phyloP scores from a whole-genome alignment of 2,113 vertebrate genomes.

The Melanerpes formicivorus region DNA sequence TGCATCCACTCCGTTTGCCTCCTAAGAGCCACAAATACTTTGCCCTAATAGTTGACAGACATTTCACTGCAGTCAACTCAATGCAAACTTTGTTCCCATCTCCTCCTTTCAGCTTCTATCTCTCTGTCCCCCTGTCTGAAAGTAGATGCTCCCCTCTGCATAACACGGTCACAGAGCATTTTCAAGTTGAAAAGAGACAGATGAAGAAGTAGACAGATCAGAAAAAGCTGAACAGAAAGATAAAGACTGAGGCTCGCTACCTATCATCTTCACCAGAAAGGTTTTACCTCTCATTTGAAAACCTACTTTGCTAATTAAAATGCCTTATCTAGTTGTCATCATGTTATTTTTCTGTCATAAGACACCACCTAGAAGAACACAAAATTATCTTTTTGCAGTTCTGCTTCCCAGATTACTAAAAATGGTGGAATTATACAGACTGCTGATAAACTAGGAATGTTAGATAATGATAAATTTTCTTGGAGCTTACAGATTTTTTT shows the following conservation, averaged over 20 bases:
- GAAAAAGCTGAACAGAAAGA: not conserved
- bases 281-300: not conserved
- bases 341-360: not conserved
- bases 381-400: not conserved
- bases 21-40: not conserved
- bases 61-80: not conserved
- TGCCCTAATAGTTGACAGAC: not conserved
- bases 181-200: not conserved
- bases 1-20: not conserved
- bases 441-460: not conserved
- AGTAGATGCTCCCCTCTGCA: not conserved
- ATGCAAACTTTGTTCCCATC: not conserved
- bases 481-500: not conserved
- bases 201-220: not conserved
- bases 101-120: not conserved
- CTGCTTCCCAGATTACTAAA: not conserved
- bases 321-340: not conserved
- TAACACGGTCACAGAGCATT: not conserved
- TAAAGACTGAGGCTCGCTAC: not conserved
- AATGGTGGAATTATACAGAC: not conserved
- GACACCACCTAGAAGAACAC: not conserved
- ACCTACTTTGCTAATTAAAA: not conserved
- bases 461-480: not conserved
- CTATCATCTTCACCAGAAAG: not conserved
- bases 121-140: not conserved